A percentile compares a stretch with the other conserved stretches of the same genome.
These are phyloP conservation scores for Enteromius argenteus DNA, from an alignment of 2,797 vertebrate species.

Conservation along the genomic window DNA sequence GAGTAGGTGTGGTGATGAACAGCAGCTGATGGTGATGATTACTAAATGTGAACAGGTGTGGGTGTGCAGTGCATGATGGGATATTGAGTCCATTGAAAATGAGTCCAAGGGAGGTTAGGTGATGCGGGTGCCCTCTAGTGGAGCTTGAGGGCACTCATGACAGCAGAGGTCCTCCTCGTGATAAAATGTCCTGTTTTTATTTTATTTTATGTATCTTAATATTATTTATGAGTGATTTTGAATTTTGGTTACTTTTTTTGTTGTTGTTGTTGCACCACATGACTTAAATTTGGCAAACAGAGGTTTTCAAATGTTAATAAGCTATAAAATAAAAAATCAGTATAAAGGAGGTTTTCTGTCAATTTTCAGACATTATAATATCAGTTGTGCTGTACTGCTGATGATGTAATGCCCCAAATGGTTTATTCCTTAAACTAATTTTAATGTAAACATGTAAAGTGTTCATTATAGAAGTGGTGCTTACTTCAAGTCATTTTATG, in stretches of 20 bases:
- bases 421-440: background rate
- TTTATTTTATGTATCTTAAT: background rate
- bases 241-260: background rate
- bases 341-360: background rate
- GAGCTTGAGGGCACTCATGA: background rate
- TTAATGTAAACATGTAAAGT: background rate
- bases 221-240: background rate
- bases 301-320: background rate
- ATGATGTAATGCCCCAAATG: background rate
- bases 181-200: background rate
- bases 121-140: too few relatives aligned
- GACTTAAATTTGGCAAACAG: background rate
- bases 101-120: too few relatives aligned
- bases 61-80: too few relatives aligned
- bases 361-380: background rate
- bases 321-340: too few relatives aligned
- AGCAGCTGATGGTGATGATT: too few relatives aligned
- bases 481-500: background rate
- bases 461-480: background rate
- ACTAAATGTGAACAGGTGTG: too few relatives aligned
- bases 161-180: background rate
- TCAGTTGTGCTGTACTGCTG: background rate
- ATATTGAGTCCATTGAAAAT: too few relatives aligned
- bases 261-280: background rate
- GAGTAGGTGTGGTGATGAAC: too few relatives aligned